A percentile compares a stretch with the other conserved stretches of the same genome.
Evolutionary conservation across 2,888 invertebrate genomes (phyloP).

Genomic region (Ichneumon xanthorius): DNA sequence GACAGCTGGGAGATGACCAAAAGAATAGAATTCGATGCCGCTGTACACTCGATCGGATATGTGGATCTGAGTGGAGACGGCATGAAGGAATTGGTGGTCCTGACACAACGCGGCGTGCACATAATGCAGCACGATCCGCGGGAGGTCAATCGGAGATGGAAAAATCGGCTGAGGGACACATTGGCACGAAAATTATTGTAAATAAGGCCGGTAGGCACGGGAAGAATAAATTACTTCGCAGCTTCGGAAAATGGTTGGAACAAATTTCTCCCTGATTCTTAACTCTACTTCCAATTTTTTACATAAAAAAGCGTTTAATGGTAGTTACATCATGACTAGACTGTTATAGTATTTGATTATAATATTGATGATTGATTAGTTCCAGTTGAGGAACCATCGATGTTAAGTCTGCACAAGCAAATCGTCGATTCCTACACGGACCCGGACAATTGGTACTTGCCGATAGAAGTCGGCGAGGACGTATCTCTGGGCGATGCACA

Average conservation of each 20-base stretch:
- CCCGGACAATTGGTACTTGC: conserved; percentile 79
- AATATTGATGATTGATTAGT: conserved; percentile 62
- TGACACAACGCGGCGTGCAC: conserved; percentile 89
- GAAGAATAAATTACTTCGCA: not conserved
- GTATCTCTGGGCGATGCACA: conserved; percentile 85
- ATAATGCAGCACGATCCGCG: conserved; percentile 86
- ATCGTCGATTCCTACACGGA: conserved; percentile 78
- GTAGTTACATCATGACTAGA: not conserved
- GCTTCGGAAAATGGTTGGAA: not conserved
- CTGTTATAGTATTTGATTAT: not conserved
- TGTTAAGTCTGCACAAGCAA: conserved; percentile 75
- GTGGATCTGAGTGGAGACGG: conserved; percentile 89
- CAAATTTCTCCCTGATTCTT: not conserved
- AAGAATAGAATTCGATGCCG: conserved; percentile 87
- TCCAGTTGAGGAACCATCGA: conserved; percentile 68
- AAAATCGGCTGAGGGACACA: conserved; percentile 70
- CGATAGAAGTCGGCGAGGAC: conserved; percentile 75
- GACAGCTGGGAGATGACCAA: conserved; percentile 85
- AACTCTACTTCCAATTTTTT: not conserved
- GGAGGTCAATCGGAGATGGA: conserved; percentile 77
- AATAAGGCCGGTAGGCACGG: not conserved
- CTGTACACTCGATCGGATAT: conserved; percentile 87
- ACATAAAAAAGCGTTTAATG: not conserved
- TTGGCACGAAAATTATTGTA: conserved; percentile 14
- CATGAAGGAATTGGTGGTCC: conserved; percentile 88